Evolutionary conservation across 2,113 vertebrate species (phyloP).

Genomic region (Poeciliopsis retropinna): DNA sequence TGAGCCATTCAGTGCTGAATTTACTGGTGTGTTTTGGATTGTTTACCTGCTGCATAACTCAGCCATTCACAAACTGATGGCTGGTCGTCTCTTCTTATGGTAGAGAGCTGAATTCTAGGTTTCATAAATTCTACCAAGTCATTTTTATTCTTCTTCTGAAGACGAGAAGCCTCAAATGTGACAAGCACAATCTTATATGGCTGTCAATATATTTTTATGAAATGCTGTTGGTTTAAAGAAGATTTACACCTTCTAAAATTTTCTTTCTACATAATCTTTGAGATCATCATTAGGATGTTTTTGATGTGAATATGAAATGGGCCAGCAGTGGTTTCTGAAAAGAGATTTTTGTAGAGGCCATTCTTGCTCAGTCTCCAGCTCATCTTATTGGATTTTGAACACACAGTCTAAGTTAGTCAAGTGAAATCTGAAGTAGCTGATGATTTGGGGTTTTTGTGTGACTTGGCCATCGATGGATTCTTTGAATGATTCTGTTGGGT

Average conservation of each 20-base stretch:
- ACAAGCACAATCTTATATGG: too few species aligned
- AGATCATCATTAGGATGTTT: background rate
- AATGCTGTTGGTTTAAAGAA: background rate
- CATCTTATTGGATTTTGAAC: too few species aligned
- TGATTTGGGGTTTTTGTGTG: too few species aligned
- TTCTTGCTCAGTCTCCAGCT: too few species aligned
- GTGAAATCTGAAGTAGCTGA: background rate
- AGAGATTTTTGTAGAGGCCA: background rate
- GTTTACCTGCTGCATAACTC: background rate
- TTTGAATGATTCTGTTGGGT: too few species aligned
- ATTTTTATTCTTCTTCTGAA: too few species aligned
- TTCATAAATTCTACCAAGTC: background rate
- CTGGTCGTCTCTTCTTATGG: background rate
- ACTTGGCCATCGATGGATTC: too few species aligned
- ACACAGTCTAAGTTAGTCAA: background rate
- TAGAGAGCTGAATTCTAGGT: background rate
- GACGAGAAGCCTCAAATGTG: too few species aligned
- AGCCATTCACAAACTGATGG: background rate
- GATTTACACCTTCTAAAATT: background rate
- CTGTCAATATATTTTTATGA: background rate
- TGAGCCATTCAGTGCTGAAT: background rate
- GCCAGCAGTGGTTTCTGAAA: background rate
- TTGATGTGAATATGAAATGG: background rate
- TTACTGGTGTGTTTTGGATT: background rate
- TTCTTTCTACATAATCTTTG: background rate